Percentiles rank a stretch among this genome's conserved stretches.
These are phyloP conservation scores for Plecturocebus donacophilus DNA, from an alignment of 2,113 vertebrate species.

Conservation along the genomic window DNA sequence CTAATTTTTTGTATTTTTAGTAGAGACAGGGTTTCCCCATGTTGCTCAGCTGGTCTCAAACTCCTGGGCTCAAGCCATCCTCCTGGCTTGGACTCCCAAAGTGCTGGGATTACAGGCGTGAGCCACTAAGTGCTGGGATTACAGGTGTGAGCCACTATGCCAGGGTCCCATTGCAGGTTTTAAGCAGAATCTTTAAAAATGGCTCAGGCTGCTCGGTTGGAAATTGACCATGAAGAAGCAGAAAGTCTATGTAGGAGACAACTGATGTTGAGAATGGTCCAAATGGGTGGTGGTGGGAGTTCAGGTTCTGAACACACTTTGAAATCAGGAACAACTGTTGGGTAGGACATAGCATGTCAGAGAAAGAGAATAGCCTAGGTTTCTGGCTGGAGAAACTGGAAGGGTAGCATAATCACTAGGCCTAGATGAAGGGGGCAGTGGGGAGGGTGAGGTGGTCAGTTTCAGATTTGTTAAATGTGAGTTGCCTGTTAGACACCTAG, in stretches of 20 bases:
- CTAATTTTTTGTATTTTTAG: too few species aligned
- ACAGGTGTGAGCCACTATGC: too few species aligned
- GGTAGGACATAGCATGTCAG: background rate
- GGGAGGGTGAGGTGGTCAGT: background rate
- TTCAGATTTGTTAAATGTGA: background rate
- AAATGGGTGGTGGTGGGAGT: background rate
- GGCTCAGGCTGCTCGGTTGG: background rate
- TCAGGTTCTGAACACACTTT: background rate
- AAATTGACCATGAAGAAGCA: background rate
- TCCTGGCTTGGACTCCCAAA: too few species aligned
- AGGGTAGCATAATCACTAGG: background rate
- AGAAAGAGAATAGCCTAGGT: background rate
- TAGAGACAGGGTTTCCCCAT: too few species aligned
- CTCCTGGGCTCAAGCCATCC: too few species aligned
- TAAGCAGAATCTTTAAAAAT: background rate
- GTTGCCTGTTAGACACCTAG: background rate
- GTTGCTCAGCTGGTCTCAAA: too few species aligned
- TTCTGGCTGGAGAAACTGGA: background rate
- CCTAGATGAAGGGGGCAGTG: background rate
- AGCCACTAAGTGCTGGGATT: too few species aligned
- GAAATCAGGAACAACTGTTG: background rate
- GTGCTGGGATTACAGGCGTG: too few species aligned
- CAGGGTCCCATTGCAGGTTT: background rate
- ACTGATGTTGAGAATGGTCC: background rate
- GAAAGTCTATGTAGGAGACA: background rate